Evolutionary conservation across 2,113 vertebrate species (phyloP).

Genomic region (Chauna torquata): DNA sequence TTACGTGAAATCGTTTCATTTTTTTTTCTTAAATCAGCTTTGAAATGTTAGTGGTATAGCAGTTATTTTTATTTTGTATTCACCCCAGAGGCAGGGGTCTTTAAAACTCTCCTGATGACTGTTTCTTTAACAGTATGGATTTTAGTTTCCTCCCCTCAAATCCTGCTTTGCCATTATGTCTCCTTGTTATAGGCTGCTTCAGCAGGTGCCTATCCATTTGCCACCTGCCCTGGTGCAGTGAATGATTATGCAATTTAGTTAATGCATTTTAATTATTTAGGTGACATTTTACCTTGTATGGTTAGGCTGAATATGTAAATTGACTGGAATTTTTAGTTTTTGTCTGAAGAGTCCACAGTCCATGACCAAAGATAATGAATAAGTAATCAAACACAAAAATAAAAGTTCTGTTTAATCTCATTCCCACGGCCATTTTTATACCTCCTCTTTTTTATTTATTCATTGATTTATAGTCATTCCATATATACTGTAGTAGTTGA

Average conservation of each 20-base stretch:
- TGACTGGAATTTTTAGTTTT: background rate
- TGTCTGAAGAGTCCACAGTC: background rate
- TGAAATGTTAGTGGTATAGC: background rate
- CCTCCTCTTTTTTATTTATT: background rate
- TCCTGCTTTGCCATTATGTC: background rate
- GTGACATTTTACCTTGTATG: slow-evolving; percentile 49
- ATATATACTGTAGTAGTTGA: slow-evolving; percentile 15
- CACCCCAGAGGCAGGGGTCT: background rate
- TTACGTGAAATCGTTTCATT: background rate
- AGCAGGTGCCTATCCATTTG: slow-evolving; percentile 57
- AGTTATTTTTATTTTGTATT: background rate
- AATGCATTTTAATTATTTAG: slow-evolving; percentile 72
- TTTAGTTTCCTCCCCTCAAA: background rate
- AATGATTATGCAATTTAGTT: slow-evolving; percentile 55
- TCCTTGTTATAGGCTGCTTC: background rate
- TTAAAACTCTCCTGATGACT: background rate
- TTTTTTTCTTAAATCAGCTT: background rate
- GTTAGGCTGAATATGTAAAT: slow-evolving; percentile 20
- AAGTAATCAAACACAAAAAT: background rate
- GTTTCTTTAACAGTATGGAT: background rate
- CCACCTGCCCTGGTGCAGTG: slow-evolving; percentile 48
- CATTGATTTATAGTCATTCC: slow-evolving; percentile 10
- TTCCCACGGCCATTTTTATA: background rate
- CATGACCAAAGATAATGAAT: background rate
- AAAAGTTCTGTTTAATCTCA: background rate